phyloP scores from a whole-genome alignment of 2,113 vertebrate species.

The Phalacrocorax aristotelis region DNA sequence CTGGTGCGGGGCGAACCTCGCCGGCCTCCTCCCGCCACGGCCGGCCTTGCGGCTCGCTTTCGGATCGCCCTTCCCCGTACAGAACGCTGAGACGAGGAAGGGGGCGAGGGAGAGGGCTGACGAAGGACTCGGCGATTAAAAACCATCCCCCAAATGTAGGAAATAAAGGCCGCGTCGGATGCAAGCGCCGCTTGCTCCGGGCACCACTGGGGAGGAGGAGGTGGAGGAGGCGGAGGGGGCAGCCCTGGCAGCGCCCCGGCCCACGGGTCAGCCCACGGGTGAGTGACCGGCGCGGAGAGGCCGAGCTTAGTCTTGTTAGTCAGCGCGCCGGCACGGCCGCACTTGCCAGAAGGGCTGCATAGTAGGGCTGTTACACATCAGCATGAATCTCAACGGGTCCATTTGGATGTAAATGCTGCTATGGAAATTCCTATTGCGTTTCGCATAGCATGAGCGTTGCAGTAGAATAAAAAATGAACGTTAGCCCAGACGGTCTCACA shows the following conservation, averaged over 20 bases:
- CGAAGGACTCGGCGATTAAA: neutral
- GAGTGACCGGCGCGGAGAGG: neutral
- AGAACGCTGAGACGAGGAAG: neutral
- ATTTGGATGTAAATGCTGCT: constrained; percentile 42
- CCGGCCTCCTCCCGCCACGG: neutral
- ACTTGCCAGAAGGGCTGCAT: neutral
- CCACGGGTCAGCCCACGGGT: neutral
- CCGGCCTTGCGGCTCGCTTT: neutral
- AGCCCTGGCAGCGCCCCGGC: neutral
- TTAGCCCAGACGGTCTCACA: constrained; percentile 48
- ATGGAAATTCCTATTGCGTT: constrained; percentile 54
- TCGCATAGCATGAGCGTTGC: constrained; percentile 25
- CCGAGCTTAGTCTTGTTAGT: neutral
- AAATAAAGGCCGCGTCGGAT: neutral
- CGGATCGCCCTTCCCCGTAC: neutral
- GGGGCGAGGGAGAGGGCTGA: neutral
- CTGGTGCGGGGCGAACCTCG: neutral
- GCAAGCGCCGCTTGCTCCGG: neutral
- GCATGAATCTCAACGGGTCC: constrained; percentile 10
- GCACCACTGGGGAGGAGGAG: neutral
- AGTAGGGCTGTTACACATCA: neutral
- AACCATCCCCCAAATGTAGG: neutral
- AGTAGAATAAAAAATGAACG: constrained; percentile 40
- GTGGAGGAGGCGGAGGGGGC: neutral
- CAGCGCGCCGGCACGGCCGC: neutral